Base-by-base conservation (phyloP, 1,140 invertebrate genomes). In the Ceratitis capitata region DNA sequence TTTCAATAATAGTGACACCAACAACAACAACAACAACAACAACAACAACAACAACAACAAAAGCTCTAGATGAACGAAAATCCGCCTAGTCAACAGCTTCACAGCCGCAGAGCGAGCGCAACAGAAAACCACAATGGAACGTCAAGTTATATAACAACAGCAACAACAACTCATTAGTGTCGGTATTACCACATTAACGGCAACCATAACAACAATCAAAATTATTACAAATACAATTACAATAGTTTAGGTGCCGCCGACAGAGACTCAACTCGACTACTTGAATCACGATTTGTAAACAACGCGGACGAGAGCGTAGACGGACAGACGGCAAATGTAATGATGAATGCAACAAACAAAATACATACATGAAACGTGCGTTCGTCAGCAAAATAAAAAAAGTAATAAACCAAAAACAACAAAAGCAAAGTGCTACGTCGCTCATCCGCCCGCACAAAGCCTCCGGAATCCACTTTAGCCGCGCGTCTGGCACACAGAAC, bases 281-380 rank as follows among this genome's bases (percentile, higher is more conserved):
- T 90, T 90, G 88, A 89, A 88, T 90, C 89, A 87, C 86, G 86
- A 88, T 88, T 89, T 90, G 89, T 90, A 90, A 90, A 90, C 89
- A 90, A 90, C 51, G 47, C 82, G 84, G 90, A 90, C 51, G 47
- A 69, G 84, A 42, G 85, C 78, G 84, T 45, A 82, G 49, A 49
- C 83, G 53, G 49, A 84, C 53, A 58, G 83, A 58, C 53, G 53
- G 32, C 49, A 35, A 84, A 84, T 84, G 51, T 61, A 84, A 78
- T 42, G 51, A 84, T 19, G 29, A 35, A 53, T 78, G 19, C 35
- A 7, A 64, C n/a, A n/a, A n/a, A n/a, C n/a, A n/a, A n/a, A n/a
- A n/a, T n/a, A n/a, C n/a, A n/a, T 56, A 56, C n/a, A 56, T 56
- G 51, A 56, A 56, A 51, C 51, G 82, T 42, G 23, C 51, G 16